Conservation (phyloP, 2,888 invertebrate genomes). For the Petrolisthes manimaculis region DNA sequence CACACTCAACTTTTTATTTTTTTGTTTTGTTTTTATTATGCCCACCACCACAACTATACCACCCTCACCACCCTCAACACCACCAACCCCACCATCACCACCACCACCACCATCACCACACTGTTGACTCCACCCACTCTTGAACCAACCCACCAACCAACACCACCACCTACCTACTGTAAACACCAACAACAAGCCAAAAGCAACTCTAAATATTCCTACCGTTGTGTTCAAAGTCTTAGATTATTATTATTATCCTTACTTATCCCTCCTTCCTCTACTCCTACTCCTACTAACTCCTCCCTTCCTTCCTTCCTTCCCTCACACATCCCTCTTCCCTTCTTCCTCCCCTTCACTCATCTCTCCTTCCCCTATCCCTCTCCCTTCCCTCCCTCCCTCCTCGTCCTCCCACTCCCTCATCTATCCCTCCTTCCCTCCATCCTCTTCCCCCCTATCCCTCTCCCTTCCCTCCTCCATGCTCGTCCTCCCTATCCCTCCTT, state of each 20-base stretch:
- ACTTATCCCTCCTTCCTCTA: not conserved
- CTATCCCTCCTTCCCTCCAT: not conserved
- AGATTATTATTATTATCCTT: not conserved
- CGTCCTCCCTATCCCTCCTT: not conserved
- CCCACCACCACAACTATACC: slow-evolving; percentile 8
- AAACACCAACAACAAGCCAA: not conserved
- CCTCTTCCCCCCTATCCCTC: not conserved
- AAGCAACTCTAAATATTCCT: slow-evolving; percentile 21
- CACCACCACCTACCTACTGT: not conserved
- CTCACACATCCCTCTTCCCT: too few species aligned
- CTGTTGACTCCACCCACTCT: not conserved
- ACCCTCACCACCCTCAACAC: not conserved
- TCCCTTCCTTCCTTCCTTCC: too few species aligned
- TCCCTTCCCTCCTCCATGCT: not conserved
- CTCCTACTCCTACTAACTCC: not conserved
- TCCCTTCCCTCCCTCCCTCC: not conserved
- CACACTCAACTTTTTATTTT: not conserved
- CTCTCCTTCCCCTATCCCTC: not conserved
- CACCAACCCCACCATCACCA: not conserved
- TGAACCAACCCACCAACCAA: not conserved
- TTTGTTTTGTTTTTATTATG: not conserved
- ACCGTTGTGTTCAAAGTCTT: not conserved
- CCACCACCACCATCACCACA: not conserved
- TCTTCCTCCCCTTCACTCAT: not conserved
- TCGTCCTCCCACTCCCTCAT: not conserved